Evolutionary conservation across 2,888 invertebrate species (phyloP), one percentile per base, ranked within the genome.

Genomic region (Caenorhabditis macrosperma): DNA sequence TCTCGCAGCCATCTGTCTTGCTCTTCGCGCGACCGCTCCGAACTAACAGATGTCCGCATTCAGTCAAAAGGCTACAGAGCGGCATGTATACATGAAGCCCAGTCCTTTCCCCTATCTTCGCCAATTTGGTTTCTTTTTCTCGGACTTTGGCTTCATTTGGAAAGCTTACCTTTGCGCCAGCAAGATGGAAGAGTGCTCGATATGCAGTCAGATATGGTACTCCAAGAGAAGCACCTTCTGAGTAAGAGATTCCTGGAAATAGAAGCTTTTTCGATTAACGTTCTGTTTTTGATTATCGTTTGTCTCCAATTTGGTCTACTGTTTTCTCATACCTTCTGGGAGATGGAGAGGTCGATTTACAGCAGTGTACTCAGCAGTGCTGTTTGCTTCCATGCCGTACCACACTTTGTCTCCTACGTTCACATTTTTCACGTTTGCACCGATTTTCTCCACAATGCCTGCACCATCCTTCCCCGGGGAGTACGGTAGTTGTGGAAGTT

Each of bases 141-240:
- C 61, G 9, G 6, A 4, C 44, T 33, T 48, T 12, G 15, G 9
- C 12, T 38, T 12, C 6, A 30, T 17, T 28, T 9, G 22, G 24
- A 17, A 2, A n/a, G 20, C 30, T 35, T 17, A 78, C 81, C 63
- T 83, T 78, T 12, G 80, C 78, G 10, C 57, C 48, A 12, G 82
- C 87, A 7, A 82, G 77, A 46, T 91, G 86, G 69, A 92, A 88
- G 2, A 93, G 87, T 1, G 93, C 93, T 80, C 92, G 91, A 87
- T 92, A 93, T 0, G 93, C 93, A 15, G 93, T 93, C 88, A 92
- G 92, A 87, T 93, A 93, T 0, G 93, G 92, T 3, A 93, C 90
- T 24, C 93, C 93, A 12, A 93, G 78, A 15, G 91, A 91, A n/a
- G 93, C 93, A 33, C 93, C 93, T 87, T 93, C 91, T 22, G 90